Percentiles rank a stretch among this genome's conserved stretches.
phyloP scores from a whole-genome alignment of 2,113 vertebrate genomes.

The Spilogale gracilis region DNA sequence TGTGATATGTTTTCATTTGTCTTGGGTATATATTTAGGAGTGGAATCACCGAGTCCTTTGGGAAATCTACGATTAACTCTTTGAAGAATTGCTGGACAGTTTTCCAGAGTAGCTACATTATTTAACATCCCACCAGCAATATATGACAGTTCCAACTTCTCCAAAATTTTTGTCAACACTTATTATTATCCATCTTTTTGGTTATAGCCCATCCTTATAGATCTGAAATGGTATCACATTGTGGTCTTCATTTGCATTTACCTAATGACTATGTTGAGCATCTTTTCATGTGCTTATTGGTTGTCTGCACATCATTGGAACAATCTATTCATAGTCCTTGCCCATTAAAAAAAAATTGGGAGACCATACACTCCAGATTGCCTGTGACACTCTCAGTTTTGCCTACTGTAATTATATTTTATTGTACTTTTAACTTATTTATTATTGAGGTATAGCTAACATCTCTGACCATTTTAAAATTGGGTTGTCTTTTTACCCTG shows the following conservation, averaged over 20 bases:
- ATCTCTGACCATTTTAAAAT: not conserved
- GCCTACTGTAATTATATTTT: not conserved
- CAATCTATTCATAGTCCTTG: not conserved
- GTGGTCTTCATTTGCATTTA: not conserved
- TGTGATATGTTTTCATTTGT: not conserved
- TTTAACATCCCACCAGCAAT: not conserved
- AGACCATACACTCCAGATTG: not conserved
- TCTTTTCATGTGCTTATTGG: not conserved
- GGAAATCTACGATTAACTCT: not conserved
- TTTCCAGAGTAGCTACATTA: not conserved
- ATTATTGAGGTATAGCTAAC: not conserved
- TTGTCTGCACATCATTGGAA: not conserved
- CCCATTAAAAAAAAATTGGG: not conserved
- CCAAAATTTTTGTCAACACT: not conserved
- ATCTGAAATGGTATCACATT: not conserved
- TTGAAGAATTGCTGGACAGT: not conserved
- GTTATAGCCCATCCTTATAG: not conserved
- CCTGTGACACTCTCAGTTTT: not conserved
- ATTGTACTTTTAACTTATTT: not conserved
- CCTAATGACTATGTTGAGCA: not conserved
- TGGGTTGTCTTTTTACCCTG: not conserved
- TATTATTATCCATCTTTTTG: not conserved
- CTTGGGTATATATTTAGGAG: not conserved
- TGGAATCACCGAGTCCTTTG: not conserved
- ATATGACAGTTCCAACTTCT: not conserved